Conservation (phyloP, 1,140 invertebrate species). For the Macrostomum lignano region DNA sequence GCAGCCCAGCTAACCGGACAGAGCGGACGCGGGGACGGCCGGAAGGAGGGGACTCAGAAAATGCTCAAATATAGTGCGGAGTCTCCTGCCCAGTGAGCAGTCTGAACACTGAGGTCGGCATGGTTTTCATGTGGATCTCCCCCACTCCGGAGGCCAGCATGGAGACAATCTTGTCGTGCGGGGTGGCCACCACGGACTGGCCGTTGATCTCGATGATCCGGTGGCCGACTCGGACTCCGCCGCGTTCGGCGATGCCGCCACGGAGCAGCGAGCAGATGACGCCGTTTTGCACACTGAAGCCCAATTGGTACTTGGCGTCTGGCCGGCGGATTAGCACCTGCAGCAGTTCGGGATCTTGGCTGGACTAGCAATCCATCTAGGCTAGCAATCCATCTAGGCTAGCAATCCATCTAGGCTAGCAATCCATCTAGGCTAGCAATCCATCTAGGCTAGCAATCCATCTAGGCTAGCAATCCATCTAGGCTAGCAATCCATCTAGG, state of each 20-base stretch:
- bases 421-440: no score
- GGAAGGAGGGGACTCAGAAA: no score
- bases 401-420: no score
- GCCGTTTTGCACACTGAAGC: slow-evolving; percentile 98
- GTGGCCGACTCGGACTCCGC: slow-evolving; percentile 87
- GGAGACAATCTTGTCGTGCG: slow-evolving; percentile 96
- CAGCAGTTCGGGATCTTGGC: no score
- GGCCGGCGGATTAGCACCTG: slow-evolving; percentile 95
- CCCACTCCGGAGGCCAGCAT: slow-evolving; percentile 87
- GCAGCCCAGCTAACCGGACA: no score
- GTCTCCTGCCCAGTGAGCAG: slow-evolving; percentile 91
- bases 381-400: no score
- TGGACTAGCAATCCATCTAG: no score
- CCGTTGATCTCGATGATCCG: slow-evolving; percentile 98
- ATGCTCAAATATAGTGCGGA: slow-evolving; percentile 66
- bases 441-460: no score
- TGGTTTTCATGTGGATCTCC: slow-evolving; percentile 99
- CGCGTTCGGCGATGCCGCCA: slow-evolving; percentile 87
- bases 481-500: no score
- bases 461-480: no score
- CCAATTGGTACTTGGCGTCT: slow-evolving; percentile 93
- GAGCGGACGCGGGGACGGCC: no score
- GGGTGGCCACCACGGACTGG: slow-evolving; percentile 77
- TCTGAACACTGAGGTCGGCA: slow-evolving; percentile 98
- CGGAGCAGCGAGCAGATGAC: slow-evolving; percentile 59